These are phyloP conservation scores for Gopherus evgoodei DNA, from an alignment of 2,113 vertebrate species.

Conservation along the genomic window DNA sequence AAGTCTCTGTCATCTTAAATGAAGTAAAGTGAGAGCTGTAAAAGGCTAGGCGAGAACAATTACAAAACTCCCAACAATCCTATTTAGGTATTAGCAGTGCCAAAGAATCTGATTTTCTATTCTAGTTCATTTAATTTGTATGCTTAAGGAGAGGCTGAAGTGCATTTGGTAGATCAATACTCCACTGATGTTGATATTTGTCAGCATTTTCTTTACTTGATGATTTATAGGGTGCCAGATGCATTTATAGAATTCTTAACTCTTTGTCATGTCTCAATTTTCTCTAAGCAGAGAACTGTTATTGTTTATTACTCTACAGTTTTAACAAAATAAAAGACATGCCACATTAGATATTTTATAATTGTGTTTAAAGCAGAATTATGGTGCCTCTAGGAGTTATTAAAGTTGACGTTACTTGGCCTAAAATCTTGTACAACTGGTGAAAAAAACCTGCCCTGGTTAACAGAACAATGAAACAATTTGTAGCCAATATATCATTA, in stretches of 20 bases:
- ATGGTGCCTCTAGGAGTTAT: neutral
- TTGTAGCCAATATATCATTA: neutral
- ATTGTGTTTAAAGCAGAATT: neutral
- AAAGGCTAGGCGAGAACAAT: conserved; percentile 22
- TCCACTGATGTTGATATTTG: conserved; percentile 67
- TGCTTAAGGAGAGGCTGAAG: conserved; percentile 61
- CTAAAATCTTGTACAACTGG: neutral
- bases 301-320: conserved; percentile 54
- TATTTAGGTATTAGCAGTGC: neutral
- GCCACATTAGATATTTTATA: neutral
- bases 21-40: neutral
- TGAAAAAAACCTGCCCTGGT: neutral
- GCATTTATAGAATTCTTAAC: conserved; percentile 68
- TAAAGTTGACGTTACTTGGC: neutral
- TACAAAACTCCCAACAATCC: neutral
- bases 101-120: conserved; percentile 22
- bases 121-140: conserved; percentile 51
- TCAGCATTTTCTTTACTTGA: conserved; percentile 67
- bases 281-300: conserved; percentile 19
- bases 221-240: conserved; percentile 72
- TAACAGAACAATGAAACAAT: neutral
- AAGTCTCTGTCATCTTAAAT: conserved; percentile 1
- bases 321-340: conserved; percentile 10
- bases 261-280: conserved; percentile 69
- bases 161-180: conserved; percentile 70